Base-by-base conservation (phyloP, 1,140 invertebrate genomes). In the Bombus sylvicola region DNA sequence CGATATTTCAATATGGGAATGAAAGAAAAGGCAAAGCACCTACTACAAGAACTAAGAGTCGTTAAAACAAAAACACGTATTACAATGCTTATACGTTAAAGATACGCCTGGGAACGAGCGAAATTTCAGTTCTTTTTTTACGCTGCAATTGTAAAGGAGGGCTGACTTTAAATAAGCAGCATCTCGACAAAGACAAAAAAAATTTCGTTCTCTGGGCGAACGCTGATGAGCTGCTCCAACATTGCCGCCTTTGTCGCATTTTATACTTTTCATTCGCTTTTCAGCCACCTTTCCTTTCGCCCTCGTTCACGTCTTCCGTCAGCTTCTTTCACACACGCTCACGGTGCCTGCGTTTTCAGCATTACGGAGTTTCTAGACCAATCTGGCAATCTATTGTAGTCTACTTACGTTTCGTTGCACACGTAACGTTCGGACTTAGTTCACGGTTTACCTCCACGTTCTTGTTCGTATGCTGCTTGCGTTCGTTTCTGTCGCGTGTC, bases 381-480 rank as follows among this genome's bases (percentile, higher is more conserved):
- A 74, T 74, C 72, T 74, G 34, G 10, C 72, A 31, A 74, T 74
- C 43, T 53, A 74, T 74, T 74, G 72, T 74, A 13, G 72, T 47
- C 72, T 74, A 53, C 41, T 74, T 74, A 53, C 72, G 39, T 68
- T 37, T 68, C 66, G 34, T n/a, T 68, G 66, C 68, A 39, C 68
- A 39, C 37, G 68, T 37, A 69, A 34, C 68, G 22, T 37, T 37
- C 68, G 22, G 68, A 69, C 37, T 69, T 69, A 28, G 18, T 8
- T 53, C 47, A 53, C 18, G 47, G 47, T 53, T 53, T 53, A 22
- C 47, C 5, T 22, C 47, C 18, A 53, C 47, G 18, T 53, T 53
- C 47, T 53, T 53, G 1, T 53, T 53, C 47, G 47, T 22, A 53
- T 22, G 18, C 47, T 53, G 47, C 18, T 22, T 53, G 47, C 18